Evolutionary conservation across 2,797 vertebrate species (phyloP), one percentile per base, ranked within the genome.

Genomic region (Rhinichthys osculus): DNA sequence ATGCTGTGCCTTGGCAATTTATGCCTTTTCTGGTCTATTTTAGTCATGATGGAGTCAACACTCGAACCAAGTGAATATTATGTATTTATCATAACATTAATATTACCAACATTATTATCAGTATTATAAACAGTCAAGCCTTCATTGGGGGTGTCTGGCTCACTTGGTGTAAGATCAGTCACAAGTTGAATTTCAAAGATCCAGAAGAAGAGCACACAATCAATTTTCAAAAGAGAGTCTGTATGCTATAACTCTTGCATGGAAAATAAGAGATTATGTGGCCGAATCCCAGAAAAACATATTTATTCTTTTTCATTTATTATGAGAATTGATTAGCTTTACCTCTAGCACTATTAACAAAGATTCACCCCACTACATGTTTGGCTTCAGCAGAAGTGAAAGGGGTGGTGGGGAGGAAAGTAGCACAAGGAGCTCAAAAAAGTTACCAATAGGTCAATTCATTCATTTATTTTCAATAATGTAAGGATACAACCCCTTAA

Each of bases 201-300:
- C 5, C 17, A 66, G 16, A 7, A 66, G 16, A 7, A 66, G 62
- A 66, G 27, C 38, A 27, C 23, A 30, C 14, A 47, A n/a, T 47
- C 0, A 6, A 11, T 71, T 72, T 71, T 44, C 0, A 27, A n/a
- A 27, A 44, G 3, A 42, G 13, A 42, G 27, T 54, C 27, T 54
- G 2, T 11, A 7, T 76, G 47, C 27, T 35, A 21, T 3, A 33
- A 19, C 5, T 9, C 27, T 33, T 52, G 62, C 42, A 8, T 21
- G 17, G 17, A 23, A 78, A 77, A n/a, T 57, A 77, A 59, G 35
- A n/a, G 33, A n/a, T 57, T 40, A 77, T 77, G 35, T 40, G 52
- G 59, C 13, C 3, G n/a, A n/a, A n/a, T 59, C 3, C 19, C 19
- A 14, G 33, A 3, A 7, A 0, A n/a, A 38, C 52, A n/a, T 16